Evolutionary conservation across 2,797 vertebrate species (phyloP), one percentile per base, ranked within the genome.

Genomic region (Catharus ustulatus): DNA sequence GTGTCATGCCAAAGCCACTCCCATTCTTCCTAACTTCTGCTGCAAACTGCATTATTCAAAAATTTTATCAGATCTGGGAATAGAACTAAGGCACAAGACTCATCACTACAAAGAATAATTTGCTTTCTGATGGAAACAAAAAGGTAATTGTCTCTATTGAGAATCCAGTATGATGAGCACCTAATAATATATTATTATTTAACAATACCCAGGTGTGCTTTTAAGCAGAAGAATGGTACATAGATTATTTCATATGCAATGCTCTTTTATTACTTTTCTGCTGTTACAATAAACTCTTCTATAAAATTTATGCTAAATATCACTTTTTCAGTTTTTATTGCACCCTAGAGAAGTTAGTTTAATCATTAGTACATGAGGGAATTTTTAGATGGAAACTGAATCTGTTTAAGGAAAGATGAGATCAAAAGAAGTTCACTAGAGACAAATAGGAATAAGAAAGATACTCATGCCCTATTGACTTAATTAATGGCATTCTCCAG

Each of bases 251-350:
- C 24, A 43, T 87, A 96, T 73, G 34, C 78, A 94, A 62, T 77
- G 29, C 55, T 68, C 62, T 91, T 96, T 97, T 93, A 96, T 96
- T 85, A 34, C 49, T 94, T 87, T 57, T 85, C 74, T 94, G 43
- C 67, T 90, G 29, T 73, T 90, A 90, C 43, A 94, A 94, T 80
- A 94, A 86, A 14, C 30, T 85, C 48, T 61, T 74, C 61, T 95
- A 36, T 91, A 94, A 93, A 92, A 91, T 79, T 68, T 74, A 54
- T 83, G 20, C 11, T 77, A 74, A 88, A 64, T 92, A 91, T 55
- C 49, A 95, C 75, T 95, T 96, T 89, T 88, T 84, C 77, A 89
- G 29, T 90, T 95, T 49, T 63, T 86, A 62, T 69, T 94, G 64
- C 6, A 76, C 62, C 68, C 57, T 87, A 38, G 66, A 81, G 90